These are phyloP conservation scores for Macrotus californicus DNA, from an alignment of 2,113 vertebrate genomes.

Conservation along the genomic window DNA sequence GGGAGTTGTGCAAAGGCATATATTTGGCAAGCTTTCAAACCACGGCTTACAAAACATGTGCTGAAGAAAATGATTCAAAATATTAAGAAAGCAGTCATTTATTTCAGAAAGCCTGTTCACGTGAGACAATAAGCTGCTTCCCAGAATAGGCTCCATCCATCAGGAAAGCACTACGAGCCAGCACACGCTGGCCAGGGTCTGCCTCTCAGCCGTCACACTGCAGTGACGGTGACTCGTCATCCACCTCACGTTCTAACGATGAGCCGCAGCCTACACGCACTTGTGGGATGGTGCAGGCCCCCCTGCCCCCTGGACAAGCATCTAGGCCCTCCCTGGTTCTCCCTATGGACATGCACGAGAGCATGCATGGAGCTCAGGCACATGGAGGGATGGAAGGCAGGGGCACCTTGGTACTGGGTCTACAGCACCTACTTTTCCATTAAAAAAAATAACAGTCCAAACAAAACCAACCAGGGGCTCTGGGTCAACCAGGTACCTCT, in stretches of 20 bases:
- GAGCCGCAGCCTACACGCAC: not conserved
- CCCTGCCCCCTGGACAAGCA: not conserved
- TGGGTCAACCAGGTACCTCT: not conserved
- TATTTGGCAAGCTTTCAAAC: constrained; percentile 72
- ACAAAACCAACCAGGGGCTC: not conserved
- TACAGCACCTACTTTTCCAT: not conserved
- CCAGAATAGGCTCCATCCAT: constrained; percentile 63
- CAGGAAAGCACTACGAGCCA: constrained; percentile 35
- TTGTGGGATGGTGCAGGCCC: not conserved
- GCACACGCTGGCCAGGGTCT: not conserved
- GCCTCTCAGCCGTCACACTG: not conserved
- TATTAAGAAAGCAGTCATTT: constrained; percentile 70
- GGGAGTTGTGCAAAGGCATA: constrained; percentile 58
- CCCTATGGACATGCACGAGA: not conserved
- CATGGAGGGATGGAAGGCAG: not conserved
- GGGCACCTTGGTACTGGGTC: not conserved
- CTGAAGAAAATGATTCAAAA: constrained; percentile 73
- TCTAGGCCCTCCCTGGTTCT: not conserved
- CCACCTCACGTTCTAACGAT: not conserved
- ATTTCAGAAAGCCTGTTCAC: constrained; percentile 57
- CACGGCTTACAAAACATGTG: constrained; percentile 64
- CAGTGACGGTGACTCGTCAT: not conserved
- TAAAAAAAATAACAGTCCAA: not conserved
- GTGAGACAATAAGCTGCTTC: constrained; percentile 67
- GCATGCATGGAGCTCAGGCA: not conserved